These are phyloP conservation scores for Apostichopus parvimensis DNA, from an alignment of 35 echinoderm and acorn worm genomes.

Conservation along the genomic window DNA sequence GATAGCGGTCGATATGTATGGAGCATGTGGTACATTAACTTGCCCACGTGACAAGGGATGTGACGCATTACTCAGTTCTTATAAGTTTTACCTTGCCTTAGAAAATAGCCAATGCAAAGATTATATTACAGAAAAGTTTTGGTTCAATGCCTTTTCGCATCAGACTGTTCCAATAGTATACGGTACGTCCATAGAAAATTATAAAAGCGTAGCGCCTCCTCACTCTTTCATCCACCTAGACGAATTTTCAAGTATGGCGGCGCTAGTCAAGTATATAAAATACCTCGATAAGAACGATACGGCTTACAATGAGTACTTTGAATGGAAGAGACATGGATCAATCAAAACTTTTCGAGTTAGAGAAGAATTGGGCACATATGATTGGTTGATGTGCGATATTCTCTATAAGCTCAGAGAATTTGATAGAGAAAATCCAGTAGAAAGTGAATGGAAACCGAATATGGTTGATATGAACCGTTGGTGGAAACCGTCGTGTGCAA, in stretches of 20 bases:
- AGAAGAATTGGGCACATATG: background rate
- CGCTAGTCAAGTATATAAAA: constrained; percentile 60
- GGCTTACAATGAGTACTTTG: constrained; percentile 61
- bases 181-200: constrained; percentile 52
- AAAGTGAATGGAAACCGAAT: background rate
- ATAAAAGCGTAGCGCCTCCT: constrained; percentile 41
- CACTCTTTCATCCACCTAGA: constrained; percentile 72
- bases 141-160: constrained; percentile 56
- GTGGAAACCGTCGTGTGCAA: background rate
- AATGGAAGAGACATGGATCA: constrained; percentile 43
- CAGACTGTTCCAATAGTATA: constrained; percentile 65
- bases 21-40: constrained; percentile 27
- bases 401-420: background rate
- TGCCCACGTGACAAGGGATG: constrained; percentile 49
- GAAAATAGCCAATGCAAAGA: constrained; percentile 66
- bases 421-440: background rate
- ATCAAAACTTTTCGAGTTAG: background rate
- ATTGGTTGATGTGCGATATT: background rate
- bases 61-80: constrained; percentile 46
- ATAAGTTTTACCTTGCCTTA: constrained; percentile 65
- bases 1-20: constrained; percentile 34
- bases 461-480: background rate
- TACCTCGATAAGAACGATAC: constrained; percentile 56
- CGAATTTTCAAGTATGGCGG: constrained; percentile 58
- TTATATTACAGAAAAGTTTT: constrained; percentile 76